These are phyloP conservation scores for Lumbricus terrestris DNA, from an alignment of 2,888 invertebrate species.

Conservation along the genomic window DNA sequence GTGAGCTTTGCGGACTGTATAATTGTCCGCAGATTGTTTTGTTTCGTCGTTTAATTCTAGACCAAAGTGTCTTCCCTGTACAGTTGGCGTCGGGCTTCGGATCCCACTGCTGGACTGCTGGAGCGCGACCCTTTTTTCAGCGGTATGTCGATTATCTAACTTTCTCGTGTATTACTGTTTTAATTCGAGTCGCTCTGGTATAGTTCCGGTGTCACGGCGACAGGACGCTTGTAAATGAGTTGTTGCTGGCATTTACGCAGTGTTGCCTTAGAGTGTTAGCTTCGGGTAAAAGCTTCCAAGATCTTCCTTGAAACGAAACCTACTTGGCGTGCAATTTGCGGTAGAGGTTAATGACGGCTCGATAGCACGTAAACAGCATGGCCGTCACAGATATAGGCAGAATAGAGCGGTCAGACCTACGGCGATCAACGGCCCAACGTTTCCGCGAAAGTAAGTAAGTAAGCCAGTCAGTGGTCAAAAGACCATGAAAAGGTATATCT, in stretches of 20 bases:
- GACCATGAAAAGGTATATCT: too few species aligned
- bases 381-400: too few species aligned
- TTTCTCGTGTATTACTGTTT: not conserved
- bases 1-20: not conserved
- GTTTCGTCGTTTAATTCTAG: not conserved
- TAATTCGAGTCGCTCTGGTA: not conserved
- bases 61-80: conserved; percentile 3
- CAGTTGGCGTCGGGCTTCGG: not conserved
- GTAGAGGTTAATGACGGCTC: too few species aligned
- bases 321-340: too few species aligned
- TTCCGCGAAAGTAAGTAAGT: too few species aligned
- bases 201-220: too few species aligned
- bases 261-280: not conserved
- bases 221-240: not conserved
- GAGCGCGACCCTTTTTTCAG: not conserved
- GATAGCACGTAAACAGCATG: too few species aligned
- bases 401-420: too few species aligned
- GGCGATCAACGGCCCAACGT: too few species aligned
- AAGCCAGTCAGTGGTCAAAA: too few species aligned
- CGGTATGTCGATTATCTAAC: not conserved
- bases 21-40: not conserved
- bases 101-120: not conserved
- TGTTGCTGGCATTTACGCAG: not conserved
- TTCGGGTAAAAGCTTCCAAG: not conserved
- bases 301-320: too few species aligned